These are phyloP conservation scores for Microctonus aethiopoides DNA, from an alignment of 2,888 invertebrate genomes.

Conservation along the genomic window DNA sequence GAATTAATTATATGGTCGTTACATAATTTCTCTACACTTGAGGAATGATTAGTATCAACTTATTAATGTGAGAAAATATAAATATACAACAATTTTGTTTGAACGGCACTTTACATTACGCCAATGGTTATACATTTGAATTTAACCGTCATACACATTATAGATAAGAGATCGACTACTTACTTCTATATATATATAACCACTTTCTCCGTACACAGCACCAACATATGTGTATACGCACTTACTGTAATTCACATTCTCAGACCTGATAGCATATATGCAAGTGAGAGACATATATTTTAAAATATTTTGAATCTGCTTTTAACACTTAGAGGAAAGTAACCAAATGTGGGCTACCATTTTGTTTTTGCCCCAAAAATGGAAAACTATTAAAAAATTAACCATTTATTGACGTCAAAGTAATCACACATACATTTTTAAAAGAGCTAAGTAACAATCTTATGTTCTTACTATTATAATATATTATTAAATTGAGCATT, in stretches of 20 bases:
- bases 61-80: background rate
- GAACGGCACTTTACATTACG: background rate
- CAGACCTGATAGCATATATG: background rate
- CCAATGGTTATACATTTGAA: constrained; percentile 6
- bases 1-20: background rate
- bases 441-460: no score
- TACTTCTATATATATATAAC: constrained; percentile 10
- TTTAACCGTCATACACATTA: constrained; percentile 3
- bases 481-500: no score
- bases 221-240: background rate
- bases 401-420: no score
- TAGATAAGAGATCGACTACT: background rate
- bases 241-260: background rate
- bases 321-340: no score
- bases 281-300: background rate
- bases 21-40: background rate
- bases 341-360: no score
- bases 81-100: background rate
- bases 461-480: no score
- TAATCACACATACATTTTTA: no score
- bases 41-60: background rate
- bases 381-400: no score
- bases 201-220: background rate
- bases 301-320: background rate
- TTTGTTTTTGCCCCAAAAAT: no score